Evolutionary conservation across 2,797 vertebrate species (phyloP), one percentile per base, ranked within the genome.

Genomic region (Cirrhinus molitorella): DNA sequence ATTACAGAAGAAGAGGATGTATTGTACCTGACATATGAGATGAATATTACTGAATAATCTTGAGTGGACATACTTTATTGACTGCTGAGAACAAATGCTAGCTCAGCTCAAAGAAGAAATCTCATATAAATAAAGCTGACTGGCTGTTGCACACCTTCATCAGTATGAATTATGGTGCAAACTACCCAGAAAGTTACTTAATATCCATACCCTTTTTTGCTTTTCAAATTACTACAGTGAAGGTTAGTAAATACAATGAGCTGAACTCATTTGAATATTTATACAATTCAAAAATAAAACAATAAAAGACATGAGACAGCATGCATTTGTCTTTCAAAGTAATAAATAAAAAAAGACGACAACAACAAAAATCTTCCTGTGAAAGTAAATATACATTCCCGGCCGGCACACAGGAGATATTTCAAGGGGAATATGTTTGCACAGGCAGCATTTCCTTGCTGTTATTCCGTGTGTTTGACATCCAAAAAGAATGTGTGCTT

Each of bases 391-490:
- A 53, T 21, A 53, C 37, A 49, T 28, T 73, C 65, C 57, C 28
- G 9, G 53, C 77, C 21, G 21, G 51, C 55, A 73, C 55, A 73
- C 37, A 72, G 55, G 55, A 49, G 76, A 76, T 75, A 82, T 85
- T 70, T 87, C 80, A 86, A 79, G 47, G 4, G 49, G 77, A 47
- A 85, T 31, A 12, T 49, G 70, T 87, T 83, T 75, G 74, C 78
- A 81, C 43, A 78, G 84, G 80, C 68, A 78, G 65, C 47, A 73
- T 85, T 85, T 84, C 23, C 59, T 40, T 7, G 4, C 71, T 37
- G 78, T 81, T 83, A 85, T 83, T 83, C 67, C 59, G 4, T 19
- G 14, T 87, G 80, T 83, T 84, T 87, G 83, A 87, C 83, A 83
- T 85, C 61, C 31, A 76, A 75, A 72, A 43, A 71, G 66, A 86